Percentiles rank a stretch among this genome's conserved stretches.
Evolutionary conservation across 1,140 invertebrate species (phyloP).

Genomic region (Tetranychus urticae): DNA sequence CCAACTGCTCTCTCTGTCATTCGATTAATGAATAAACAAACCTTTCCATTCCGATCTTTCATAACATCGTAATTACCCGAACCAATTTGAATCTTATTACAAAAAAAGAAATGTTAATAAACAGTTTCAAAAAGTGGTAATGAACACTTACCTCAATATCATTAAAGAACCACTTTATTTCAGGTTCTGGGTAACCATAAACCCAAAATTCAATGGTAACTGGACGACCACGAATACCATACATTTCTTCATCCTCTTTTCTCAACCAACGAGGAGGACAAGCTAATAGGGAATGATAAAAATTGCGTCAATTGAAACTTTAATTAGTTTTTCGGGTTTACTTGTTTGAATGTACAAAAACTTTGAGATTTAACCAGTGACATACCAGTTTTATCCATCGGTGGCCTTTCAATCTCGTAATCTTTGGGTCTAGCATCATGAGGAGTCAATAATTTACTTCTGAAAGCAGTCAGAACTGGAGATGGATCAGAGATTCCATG

Average conservation of each 20-base stretch:
- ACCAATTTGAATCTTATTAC: slow-evolving; percentile 24
- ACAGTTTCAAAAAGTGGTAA: not conserved
- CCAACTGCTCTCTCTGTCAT: slow-evolving; percentile 72
- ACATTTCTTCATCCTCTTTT: slow-evolving; percentile 56
- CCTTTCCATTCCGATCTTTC: slow-evolving; percentile 66
- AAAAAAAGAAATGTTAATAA: not conserved
- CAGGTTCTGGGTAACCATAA: slow-evolving; percentile 21
- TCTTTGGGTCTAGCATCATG: slow-evolving; percentile 32
- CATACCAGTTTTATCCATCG: slow-evolving; percentile 41
- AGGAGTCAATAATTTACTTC: slow-evolving; percentile 42
- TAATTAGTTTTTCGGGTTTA: not conserved
- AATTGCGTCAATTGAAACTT: not conserved
- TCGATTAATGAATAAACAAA: slow-evolving; percentile 40
- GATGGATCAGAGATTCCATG: slow-evolving; percentile 90
- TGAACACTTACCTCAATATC: slow-evolving; percentile 2
- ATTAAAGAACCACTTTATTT: slow-evolving; percentile 31
- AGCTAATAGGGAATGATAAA: slow-evolving; percentile 7
- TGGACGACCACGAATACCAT: slow-evolving; percentile 65
- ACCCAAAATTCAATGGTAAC: slow-evolving; percentile 70
- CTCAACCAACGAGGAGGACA: slow-evolving; percentile 38
- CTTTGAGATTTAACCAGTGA: too few relatives aligned
- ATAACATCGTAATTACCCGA: slow-evolving; percentile 41
- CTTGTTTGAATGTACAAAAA: not conserved
- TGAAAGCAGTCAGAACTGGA: slow-evolving; percentile 52
- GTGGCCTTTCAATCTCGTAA: slow-evolving; percentile 62